phyloP scores from a whole-genome alignment of 2,888 invertebrate species.

The Caenorhabditis japonica region DNA sequence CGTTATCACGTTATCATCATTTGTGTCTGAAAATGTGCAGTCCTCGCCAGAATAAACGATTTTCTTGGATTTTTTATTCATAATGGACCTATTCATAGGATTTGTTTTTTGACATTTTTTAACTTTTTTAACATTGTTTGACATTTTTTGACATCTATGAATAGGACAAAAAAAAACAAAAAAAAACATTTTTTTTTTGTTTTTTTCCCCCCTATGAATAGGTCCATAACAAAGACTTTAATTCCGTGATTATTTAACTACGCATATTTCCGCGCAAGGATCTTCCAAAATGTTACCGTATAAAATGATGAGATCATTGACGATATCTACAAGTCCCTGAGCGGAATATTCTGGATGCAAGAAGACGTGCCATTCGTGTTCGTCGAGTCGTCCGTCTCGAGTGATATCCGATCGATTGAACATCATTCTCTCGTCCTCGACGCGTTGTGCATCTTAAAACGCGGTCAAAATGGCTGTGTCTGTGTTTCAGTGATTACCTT shows the following conservation, averaged over 20 bases:
- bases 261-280: neutral
- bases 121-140: too few relatives aligned
- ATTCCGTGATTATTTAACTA: too few relatives aligned
- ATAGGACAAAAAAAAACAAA: too few relatives aligned
- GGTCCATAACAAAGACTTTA: too few relatives aligned
- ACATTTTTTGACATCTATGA: too few relatives aligned
- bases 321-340: constrained; percentile 83
- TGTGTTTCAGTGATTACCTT: constrained; percentile 37
- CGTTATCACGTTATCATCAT: constrained; percentile 85
- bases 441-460: constrained; percentile 50
- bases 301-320: constrained; percentile 85
- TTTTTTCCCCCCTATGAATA: too few relatives aligned
- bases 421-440: constrained; percentile 60
- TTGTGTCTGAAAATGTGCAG: constrained; percentile 83
- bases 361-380: constrained; percentile 79
- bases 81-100: too few relatives aligned
- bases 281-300: constrained; percentile 80
- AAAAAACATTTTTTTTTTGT: too few relatives aligned
- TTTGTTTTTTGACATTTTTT: too few relatives aligned
- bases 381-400: constrained; percentile 58
- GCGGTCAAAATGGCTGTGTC: too few relatives aligned
- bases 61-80: too few relatives aligned
- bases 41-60: too few relatives aligned
- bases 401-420: constrained; percentile 64
- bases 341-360: constrained; percentile 88